Evolutionary conservation across 2,888 invertebrate genomes (phyloP), one percentile per base, ranked within the genome.

Genomic region (Unio delphinus): DNA sequence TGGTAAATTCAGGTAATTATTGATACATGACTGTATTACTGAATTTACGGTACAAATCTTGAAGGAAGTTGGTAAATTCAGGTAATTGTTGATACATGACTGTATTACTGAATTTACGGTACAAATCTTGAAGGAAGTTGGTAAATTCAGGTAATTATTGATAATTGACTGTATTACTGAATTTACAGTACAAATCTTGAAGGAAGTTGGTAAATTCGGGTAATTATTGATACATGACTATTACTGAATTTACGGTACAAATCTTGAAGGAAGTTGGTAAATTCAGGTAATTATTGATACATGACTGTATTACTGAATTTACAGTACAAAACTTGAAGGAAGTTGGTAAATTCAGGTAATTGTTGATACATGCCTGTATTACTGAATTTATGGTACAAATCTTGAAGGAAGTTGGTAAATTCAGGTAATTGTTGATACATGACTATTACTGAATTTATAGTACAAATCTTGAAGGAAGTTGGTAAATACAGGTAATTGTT

Each of bases 121-220:
- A 58, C 15, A 58, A 58, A 58, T 26, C 58, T n/a, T n/a, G n/a
- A n/a, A n/a, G n/a, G n/a, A n/a, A n/a, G n/a, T n/a, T n/a, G n/a
- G n/a, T n/a, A n/a, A n/a, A n/a, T 26, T 76, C 99, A 99, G 94
- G 95, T 96, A 91, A 91, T 70, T 45, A 8, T 18, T 65, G 55
- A 56, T 61, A 55, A 56, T 61, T 34, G 30, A 45, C 8, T 45
- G 11, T 45, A 8, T 8, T 45, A 45, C 11, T 45, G 45, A 45
- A 45, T 45, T 45, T 8, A 45, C 7, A 1, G 11, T 23, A 58
- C 15, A 58, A 58, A 58, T 26, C 58, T 26, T 58, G 7, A 20
- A 6, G 28, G 7, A 7, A 58, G 23, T 23, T 23, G 23, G 23
- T 23, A 23, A 23, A 23, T 23, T 23, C 99, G 99, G 94, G 95